Base-by-base conservation (phyloP, 2,888 invertebrate species). In the Cheiracanthium punctorium region DNA sequence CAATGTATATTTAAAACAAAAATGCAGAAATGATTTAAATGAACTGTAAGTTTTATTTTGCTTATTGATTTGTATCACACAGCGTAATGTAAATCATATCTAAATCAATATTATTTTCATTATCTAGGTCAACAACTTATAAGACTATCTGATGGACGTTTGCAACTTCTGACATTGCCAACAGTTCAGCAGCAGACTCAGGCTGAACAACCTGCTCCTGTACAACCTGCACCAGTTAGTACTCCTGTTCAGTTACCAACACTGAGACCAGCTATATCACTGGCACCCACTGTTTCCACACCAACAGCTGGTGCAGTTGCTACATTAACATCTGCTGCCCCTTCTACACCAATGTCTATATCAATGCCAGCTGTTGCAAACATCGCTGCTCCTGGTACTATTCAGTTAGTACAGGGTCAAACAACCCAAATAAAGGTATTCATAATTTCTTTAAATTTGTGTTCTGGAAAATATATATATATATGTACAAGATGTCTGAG, bases 91-190 rank as follows among this genome's bases (percentile, higher is more conserved):
- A n/a, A n/a, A n/a, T n/a, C n/a, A n/a, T n/a, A n/a, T n/a, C 5
- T 37, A 10, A 1, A 67, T 32, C 28, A n/a, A 43, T 71, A 1
- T 41, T 71, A 5, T 33, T 30, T 43, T 20, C 41, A 73, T 71
- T 80, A 14, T 76, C 81, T 89, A 92, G 92, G 92, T 82, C 98
- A 98, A 91, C 97, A 98, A 91, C 93, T 98, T 80, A 95, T 98
- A 65, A 96, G 97, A 91, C 95, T 97, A 94, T 95, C 97, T 0
- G 98, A 98, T 91, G 98, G 98, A 0, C 96, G 97, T 91, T 92
- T 98, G 30, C 97, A 98, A 91, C 95, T 89, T 14, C 69, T 89
- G n/a, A 88, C 89, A 7, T 58, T 88, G n/a, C 88, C 89, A 24
- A 79, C 88, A 17, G 88, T 88, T n/a, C 88, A 88, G 65, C 88